phyloP scores from a whole-genome alignment of 2,888 invertebrate genomes.

The Melipona bicolor region DNA sequence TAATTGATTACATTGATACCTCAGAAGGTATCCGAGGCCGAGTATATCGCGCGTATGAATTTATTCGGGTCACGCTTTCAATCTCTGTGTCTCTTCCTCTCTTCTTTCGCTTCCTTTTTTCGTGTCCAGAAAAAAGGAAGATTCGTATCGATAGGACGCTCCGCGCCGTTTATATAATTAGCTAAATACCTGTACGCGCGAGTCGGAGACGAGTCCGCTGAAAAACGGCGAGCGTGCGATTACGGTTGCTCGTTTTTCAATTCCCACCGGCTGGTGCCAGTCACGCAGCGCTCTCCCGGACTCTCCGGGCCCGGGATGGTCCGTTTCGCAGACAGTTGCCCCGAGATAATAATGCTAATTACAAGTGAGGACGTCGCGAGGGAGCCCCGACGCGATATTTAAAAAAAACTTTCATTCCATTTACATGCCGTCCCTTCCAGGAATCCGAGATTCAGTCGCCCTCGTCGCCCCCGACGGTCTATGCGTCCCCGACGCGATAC shows the following conservation, averaged over 20 bases:
- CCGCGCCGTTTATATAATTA: slow-evolving; percentile 49
- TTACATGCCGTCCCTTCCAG: slow-evolving; percentile 75
- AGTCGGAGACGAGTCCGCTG: slow-evolving; percentile 39
- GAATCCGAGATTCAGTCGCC: slow-evolving; percentile 70
- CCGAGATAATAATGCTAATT: slow-evolving; percentile 77
- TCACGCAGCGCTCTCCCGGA: slow-evolving; percentile 61
- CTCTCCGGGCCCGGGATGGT: slow-evolving; percentile 62
- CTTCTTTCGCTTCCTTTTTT: too few species aligned
- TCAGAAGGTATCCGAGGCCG: not conserved
- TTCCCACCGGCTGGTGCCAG: slow-evolving; percentile 65
- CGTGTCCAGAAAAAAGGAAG: not conserved
- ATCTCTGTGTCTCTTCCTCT: not conserved
- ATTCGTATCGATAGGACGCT: not conserved
- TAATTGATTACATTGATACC: not conserved
- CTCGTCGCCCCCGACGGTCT: slow-evolving; percentile 44
- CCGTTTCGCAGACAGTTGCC: slow-evolving; percentile 63
- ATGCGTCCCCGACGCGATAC: slow-evolving; percentile 9
- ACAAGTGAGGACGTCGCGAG: slow-evolving; percentile 66
- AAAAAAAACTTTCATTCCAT: slow-evolving; percentile 76
- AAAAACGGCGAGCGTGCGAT: slow-evolving; percentile 60
- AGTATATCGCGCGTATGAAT: not conserved
- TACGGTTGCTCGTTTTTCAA: slow-evolving; percentile 64
- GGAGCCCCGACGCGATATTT: slow-evolving; percentile 70
- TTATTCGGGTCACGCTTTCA: not conserved
- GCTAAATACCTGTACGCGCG: slow-evolving; percentile 46